These are phyloP conservation scores for Cossypha caffra DNA, from an alignment of 2,797 vertebrate species.

Conservation along the genomic window DNA sequence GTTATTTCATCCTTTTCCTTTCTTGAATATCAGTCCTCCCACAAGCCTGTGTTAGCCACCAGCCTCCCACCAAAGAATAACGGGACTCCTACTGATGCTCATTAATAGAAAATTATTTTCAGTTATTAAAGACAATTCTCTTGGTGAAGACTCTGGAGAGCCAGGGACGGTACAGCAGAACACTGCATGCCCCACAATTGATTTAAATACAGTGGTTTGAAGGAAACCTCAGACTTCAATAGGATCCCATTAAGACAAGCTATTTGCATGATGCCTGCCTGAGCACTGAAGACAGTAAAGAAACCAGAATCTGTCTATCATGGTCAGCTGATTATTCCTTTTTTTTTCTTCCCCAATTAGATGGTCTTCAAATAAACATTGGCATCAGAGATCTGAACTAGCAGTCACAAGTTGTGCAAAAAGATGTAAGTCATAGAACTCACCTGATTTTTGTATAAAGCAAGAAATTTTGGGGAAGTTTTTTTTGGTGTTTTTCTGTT, in stretches of 20 bases:
- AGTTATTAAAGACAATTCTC: not conserved
- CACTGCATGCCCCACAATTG: not conserved
- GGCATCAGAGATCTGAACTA: not conserved
- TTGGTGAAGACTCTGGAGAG: not conserved
- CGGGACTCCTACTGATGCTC: constrained; percentile 1
- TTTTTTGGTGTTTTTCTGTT: too few species aligned
- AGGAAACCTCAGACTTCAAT: constrained; percentile 3
- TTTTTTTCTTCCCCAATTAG: not conserved
- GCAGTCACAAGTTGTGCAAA: not conserved
- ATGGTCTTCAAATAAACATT: not conserved
- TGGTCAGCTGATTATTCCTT: not conserved
- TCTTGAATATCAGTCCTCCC: constrained; percentile 1
- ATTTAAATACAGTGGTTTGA: not conserved
- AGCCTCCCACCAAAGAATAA: constrained; percentile 20
- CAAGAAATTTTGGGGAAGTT: not conserved
- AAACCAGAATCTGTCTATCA: not conserved
- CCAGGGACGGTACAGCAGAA: not conserved
- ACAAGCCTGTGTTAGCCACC: constrained; percentile 16
- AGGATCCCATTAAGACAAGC: not conserved
- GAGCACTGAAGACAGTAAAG: not conserved
- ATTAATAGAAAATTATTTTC: constrained; percentile 46
- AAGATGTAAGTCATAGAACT: not conserved
- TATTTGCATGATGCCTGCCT: not conserved
- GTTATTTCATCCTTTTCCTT: constrained; percentile 42
- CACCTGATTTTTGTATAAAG: not conserved